Percentiles rank a stretch among this genome's conserved stretches.
These are phyloP conservation scores for Epizoanthus scotinus DNA, from an alignment of 92 coral and sea anemone genomes.

Conservation along the genomic window DNA sequence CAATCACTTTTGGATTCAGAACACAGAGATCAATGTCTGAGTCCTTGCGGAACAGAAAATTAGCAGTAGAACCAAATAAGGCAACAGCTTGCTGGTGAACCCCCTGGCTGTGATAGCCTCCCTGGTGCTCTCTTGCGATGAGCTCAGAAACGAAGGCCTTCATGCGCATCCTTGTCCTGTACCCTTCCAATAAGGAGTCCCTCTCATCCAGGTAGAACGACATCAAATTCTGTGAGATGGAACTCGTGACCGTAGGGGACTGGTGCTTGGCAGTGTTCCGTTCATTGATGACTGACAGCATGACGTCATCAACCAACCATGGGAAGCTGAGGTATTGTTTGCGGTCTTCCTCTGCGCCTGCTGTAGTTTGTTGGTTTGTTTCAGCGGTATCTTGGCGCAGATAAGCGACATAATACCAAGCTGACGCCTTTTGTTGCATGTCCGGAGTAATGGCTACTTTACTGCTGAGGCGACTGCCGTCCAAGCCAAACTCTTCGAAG, in stretches of 20 bases:
- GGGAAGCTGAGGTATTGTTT: constrained; percentile 89
- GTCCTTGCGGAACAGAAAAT: constrained; percentile 81
- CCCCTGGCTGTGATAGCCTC: not conserved
- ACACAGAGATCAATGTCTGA: constrained; percentile 94
- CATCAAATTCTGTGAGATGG: constrained; percentile 59
- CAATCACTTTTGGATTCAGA: constrained; percentile 35
- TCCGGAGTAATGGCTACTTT: constrained; percentile 41
- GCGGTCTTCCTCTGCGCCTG: constrained; percentile 31
- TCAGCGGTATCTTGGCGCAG: constrained; percentile 23
- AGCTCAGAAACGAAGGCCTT: constrained; percentile 40
- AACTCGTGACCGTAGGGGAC: constrained; percentile 38
- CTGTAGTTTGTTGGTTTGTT: constrained; percentile 23
- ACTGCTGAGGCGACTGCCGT: constrained; percentile 48
- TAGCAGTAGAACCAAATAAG: constrained; percentile 94
- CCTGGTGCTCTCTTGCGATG: constrained; percentile 28
- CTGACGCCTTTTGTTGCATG: constrained; percentile 88
- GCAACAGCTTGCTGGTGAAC: constrained; percentile 37
- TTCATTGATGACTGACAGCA: constrained; percentile 59
- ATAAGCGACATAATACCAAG: constrained; percentile 93
- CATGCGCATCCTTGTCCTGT: constrained; percentile 60
- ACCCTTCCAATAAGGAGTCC: constrained; percentile 51
- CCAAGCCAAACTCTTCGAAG: constrained; percentile 79
- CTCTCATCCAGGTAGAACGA: constrained; percentile 52
- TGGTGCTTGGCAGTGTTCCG: constrained; percentile 35
- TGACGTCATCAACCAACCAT: constrained; percentile 96